Conservation (phyloP, 2,113 vertebrate genomes). For the Anoura caudifer region DNA sequence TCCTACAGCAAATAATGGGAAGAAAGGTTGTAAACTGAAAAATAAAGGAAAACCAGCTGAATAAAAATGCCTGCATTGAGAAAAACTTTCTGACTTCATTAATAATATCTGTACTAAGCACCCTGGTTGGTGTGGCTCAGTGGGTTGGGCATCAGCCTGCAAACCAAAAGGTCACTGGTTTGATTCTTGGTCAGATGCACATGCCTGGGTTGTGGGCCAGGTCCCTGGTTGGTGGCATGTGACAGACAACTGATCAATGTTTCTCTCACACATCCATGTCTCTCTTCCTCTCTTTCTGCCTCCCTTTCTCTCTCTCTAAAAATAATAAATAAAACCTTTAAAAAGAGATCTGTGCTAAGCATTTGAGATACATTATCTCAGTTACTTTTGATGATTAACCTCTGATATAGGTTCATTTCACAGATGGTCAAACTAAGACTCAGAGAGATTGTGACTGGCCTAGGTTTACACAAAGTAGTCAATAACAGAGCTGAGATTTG, state of each 20-base stretch:
- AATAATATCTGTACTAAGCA: background rate
- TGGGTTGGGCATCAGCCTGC: too few relatives aligned
- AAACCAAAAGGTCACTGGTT: too few relatives aligned
- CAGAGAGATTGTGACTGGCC: background rate
- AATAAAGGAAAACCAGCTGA: background rate
- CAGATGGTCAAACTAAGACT: background rate
- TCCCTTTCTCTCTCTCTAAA: too few relatives aligned
- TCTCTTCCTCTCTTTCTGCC: too few relatives aligned
- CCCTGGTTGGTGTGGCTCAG: too few relatives aligned
- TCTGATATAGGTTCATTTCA: background rate
- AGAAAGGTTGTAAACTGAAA: background rate
- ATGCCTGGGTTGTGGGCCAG: too few relatives aligned
- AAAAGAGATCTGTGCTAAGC: background rate
- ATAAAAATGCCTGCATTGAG: background rate
- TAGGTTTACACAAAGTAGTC: background rate
- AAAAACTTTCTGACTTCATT: background rate
- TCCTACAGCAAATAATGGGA: background rate
- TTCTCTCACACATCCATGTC: too few relatives aligned
- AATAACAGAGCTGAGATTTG: background rate
- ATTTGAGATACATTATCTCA: background rate
- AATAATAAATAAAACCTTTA: too few relatives aligned
- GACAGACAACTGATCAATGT: too few relatives aligned
- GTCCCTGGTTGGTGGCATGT: too few relatives aligned
- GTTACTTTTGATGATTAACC: background rate
- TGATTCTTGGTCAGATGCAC: too few relatives aligned